Evolutionary conservation across 1,140 invertebrate genomes (phyloP), one percentile per base, ranked within the genome.

Genomic region (Drosophila pachea): DNA sequence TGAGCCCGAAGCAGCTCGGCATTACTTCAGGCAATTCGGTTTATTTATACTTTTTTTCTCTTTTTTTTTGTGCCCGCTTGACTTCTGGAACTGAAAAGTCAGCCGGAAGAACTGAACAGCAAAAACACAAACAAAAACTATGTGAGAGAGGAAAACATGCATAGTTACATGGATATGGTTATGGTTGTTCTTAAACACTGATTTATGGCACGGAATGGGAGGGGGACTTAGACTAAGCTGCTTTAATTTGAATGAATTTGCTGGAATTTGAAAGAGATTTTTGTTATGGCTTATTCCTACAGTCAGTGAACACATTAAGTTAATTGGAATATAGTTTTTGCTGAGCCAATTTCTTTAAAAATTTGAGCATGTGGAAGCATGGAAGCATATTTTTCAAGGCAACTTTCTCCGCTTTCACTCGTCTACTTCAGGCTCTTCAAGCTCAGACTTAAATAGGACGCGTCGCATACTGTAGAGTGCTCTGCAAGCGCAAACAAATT

Each of bases 41-140:
- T 73, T 70, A 47, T 43, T 42, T 42, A 42, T 40, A n/a, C 12
- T 8, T 40, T 40, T n/a, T 3, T 38, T 38, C 8, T 4, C 6
- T 38, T 38, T 7, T 40, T 40, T 63, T 59, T 59, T 50, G 49
- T 47, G 71, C 49, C 61, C 49, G 32, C 68, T 75, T 79, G 77
- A 68, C 68, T 79, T 76, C 52, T 59, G 45, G 48, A 76, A 60
- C 76, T 67, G 65, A 48, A 47, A 81, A 79, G 63, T 79, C 79
- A 53, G 45, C 50, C 40, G 36, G 16, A 16, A 61, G 42, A 31
- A 42, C 40, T 12, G 35, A 48, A 38, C 72, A 76, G 59, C 42
- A 68, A 45, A 68, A 65, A 72, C 49, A 71, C 74, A 55, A 79
- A 81, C 67, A 53, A 33, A 55, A 65, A 58, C 47, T 62, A 54